Percentiles rank a stretch among this genome's conserved stretches.
phyloP scores from a whole-genome alignment of 2,797 vertebrate species.

The Sorex maritimensis region DNA sequence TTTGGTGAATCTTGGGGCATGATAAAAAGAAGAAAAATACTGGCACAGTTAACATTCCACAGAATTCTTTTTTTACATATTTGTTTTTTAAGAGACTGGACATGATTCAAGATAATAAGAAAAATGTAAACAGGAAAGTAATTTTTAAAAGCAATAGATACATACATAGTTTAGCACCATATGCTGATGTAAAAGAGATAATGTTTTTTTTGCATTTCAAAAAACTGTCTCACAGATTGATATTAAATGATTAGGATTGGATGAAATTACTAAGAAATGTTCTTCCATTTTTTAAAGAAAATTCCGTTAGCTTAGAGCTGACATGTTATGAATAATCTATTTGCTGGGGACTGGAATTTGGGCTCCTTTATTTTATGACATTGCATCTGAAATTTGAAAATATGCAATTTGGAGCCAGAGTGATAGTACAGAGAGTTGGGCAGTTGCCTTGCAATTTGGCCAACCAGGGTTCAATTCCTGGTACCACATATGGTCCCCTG shows the following conservation, averaged over 20 bases:
- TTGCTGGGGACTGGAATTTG: slow-evolving; percentile 41
- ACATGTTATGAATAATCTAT: neutral
- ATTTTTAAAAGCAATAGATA: slow-evolving; percentile 68
- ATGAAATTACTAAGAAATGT: slow-evolving; percentile 24
- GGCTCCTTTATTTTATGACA: slow-evolving; percentile 46
- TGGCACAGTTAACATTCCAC: slow-evolving; percentile 91
- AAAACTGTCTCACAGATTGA: neutral
- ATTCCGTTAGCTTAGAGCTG: slow-evolving; percentile 29
- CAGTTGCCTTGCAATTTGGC: no score
- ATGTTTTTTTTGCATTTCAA: neutral
- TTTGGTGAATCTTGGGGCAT: slow-evolving; percentile 89
- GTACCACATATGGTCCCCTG: no score
- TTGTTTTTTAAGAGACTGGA: slow-evolving; percentile 91
- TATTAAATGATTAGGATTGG: slow-evolving; percentile 9
- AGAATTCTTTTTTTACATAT: slow-evolving; percentile 91
- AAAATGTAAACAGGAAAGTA: slow-evolving; percentile 50
- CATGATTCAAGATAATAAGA: slow-evolving; percentile 79
- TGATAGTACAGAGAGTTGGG: no score
- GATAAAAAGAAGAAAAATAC: slow-evolving; percentile 90
- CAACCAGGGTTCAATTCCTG: no score
- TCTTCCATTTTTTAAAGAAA: slow-evolving; percentile 39
- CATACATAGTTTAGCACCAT: slow-evolving; percentile 38
- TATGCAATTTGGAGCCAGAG: neutral
- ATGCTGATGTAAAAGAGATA: slow-evolving; percentile 52
- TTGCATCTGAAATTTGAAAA: slow-evolving; percentile 41